These are phyloP conservation scores for Caretta caretta DNA, from an alignment of 2,113 vertebrate species.

Conservation along the genomic window DNA sequence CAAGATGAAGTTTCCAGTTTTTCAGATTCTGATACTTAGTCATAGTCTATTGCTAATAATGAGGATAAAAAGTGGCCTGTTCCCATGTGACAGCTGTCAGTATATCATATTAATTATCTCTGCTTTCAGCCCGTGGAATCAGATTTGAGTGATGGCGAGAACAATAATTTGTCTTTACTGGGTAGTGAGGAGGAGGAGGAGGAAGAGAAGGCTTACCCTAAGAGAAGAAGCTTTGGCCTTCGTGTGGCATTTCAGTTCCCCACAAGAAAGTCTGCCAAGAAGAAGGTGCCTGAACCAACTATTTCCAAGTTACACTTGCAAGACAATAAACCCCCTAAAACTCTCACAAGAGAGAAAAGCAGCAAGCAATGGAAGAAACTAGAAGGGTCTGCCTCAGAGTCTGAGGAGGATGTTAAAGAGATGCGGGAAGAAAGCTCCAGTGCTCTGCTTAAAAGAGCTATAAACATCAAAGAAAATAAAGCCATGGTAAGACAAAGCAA, in stretches of 20 bases:
- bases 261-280: conserved; percentile 79
- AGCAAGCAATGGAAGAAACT: conserved; percentile 19
- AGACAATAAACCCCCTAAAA: conserved; percentile 41
- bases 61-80: background rate
- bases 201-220: conserved; percentile 53
- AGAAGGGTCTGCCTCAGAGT: conserved; percentile 73
- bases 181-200: conserved; percentile 76
- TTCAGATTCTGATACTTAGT: background rate
- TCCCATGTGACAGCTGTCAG: background rate
- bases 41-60: background rate
- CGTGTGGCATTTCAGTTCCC: conserved; percentile 93
- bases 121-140: conserved; percentile 72
- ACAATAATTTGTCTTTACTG: conserved; percentile 70
- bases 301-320: conserved; percentile 51
- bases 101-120: background rate
- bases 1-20: background rate
- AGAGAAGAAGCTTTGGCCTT: conserved; percentile 84
- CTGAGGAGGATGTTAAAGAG: conserved; percentile 78
- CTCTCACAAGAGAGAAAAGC: conserved; percentile 60
- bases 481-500: conserved; percentile 86
- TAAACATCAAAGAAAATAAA: conserved; percentile 98
- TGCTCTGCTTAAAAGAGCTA: conserved; percentile 85
- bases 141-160: conserved; percentile 76
- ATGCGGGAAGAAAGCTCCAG: conserved; percentile 76
- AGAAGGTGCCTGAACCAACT: conserved; percentile 41